Percentiles rank a stretch among this genome's conserved stretches.
Conservation (phyloP, 2,888 invertebrate genomes). For the Drosophila pseudotalamancana region DNA sequence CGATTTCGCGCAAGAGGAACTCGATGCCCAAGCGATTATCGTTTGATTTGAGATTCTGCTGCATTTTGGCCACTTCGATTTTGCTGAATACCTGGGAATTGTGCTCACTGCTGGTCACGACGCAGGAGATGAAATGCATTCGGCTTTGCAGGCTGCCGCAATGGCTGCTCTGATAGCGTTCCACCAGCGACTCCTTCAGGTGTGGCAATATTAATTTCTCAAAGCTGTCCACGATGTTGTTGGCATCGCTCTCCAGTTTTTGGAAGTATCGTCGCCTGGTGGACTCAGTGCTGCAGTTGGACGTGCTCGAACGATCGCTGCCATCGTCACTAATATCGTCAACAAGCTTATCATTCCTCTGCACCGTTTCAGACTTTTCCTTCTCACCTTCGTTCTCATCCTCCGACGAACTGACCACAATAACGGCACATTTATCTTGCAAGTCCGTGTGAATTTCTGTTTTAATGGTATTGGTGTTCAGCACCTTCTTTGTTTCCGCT, state of each 20-base stretch:
- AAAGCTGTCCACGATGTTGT: conserved; percentile 79
- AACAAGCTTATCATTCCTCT: conserved; percentile 22
- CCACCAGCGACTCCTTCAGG: conserved; percentile 60
- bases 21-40: conserved; percentile 79
- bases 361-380: not conserved
- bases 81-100: conserved; percentile 72
- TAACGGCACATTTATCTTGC: not conserved
- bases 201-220: conserved; percentile 80
- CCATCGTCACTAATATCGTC: conserved; percentile 34
- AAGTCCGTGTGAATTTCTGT: not conserved
- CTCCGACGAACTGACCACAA: conserved; percentile 59
- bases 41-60: conserved; percentile 74
- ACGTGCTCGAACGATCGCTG: conserved; percentile 37
- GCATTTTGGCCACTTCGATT: conserved; percentile 75
- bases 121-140: conserved; percentile 78
- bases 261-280: conserved; percentile 35
- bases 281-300: conserved; percentile 56
- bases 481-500: not conserved
- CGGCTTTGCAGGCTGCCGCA: conserved; percentile 59
- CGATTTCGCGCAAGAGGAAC: conserved; percentile 79
- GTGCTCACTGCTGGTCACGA: conserved; percentile 74
- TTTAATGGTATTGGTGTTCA: conserved; percentile 3
- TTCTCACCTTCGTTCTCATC: conserved; percentile 30
- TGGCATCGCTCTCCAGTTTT: conserved; percentile 70
- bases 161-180: conserved; percentile 73